phyloP scores from a whole-genome alignment of 2,888 invertebrate genomes.

The Petrolisthes manimaculis region DNA sequence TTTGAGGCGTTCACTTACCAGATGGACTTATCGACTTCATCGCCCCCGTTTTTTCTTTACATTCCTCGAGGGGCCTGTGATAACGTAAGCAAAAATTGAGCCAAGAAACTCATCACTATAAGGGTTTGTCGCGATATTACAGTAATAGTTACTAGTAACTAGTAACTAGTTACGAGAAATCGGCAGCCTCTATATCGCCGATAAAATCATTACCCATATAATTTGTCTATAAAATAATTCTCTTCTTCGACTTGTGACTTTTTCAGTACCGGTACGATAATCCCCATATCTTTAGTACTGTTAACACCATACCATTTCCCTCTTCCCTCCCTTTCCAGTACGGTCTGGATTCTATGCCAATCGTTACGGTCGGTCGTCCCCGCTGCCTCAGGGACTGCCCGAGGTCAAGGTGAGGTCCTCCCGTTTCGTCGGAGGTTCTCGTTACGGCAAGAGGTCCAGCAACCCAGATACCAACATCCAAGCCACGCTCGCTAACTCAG shows the following conservation, averaged over 20 bases:
- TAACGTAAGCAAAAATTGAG: no score
- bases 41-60: not conserved
- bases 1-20: not conserved
- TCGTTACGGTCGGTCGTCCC: conserved; percentile 54
- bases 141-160: no score
- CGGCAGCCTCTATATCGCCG: no score
- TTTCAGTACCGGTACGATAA: not conserved
- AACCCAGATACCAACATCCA: no score
- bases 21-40: not conserved
- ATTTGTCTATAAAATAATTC: no score
- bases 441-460: conserved; percentile 59
- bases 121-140: no score
- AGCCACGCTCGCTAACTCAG: no score
- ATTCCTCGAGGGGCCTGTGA: no score
- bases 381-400: conserved; percentile 22
- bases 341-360: conserved; percentile 60
- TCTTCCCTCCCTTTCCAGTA: not conserved
- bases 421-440: conserved; percentile 56
- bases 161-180: no score
- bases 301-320: not conserved
- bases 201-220: no score
- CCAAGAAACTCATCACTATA: no score
- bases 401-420: conserved; percentile 59
- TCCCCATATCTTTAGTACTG: not conserved
- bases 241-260: no score